Base-by-base conservation (phyloP, 2,113 vertebrate species). In the Pomatostomus ruficeps region DNA sequence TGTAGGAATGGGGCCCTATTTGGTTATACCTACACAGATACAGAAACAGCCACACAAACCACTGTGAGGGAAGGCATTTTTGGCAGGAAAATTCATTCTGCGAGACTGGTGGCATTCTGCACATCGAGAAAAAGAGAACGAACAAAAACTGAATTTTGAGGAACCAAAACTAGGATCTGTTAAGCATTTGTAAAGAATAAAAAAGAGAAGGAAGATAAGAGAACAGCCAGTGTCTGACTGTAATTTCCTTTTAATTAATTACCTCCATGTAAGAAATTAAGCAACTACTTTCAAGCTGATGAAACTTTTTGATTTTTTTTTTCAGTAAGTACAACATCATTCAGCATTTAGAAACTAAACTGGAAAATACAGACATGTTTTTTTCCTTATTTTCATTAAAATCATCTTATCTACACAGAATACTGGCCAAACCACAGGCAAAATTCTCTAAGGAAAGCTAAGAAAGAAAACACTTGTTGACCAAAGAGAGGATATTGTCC, bases 141-240 rank as follows among this genome's bases (percentile, higher is more conserved):
- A 54, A 83, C 55, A 26, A 40, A 90, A 63, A 5, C 62, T 59
- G 25, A 49, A 4, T 38, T 97, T 96, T 97, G 77, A 91, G 96
- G 97, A 98, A 98, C 77, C 72, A 94, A 95, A 96, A 90, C 74
- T 76, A 43, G 40, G 57, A 23, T 83, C 90, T 86, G 48, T 66
- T 84, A 88, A 71, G 71, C 63, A 87, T 66, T 42, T 82, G 83
- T 73, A 48, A 76, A 86, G 62, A 94, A 88, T 59, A 23, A 68
- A 85, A 89, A 93, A 65, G 93, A 96, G 96, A 97, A 97, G 96
- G 93, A 98, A 96, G 88, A 86, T 80, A 81, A 91, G 55, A 92
- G 82, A 77, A 1, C 88, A 76, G 36, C 74, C 54, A 40, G 54
- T 89, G 88, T 92, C 84, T 94, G 87, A 29, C 67, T 13, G 33